phyloP scores from a whole-genome alignment of 2,797 vertebrate genomes.

The Cuculus canorus region DNA sequence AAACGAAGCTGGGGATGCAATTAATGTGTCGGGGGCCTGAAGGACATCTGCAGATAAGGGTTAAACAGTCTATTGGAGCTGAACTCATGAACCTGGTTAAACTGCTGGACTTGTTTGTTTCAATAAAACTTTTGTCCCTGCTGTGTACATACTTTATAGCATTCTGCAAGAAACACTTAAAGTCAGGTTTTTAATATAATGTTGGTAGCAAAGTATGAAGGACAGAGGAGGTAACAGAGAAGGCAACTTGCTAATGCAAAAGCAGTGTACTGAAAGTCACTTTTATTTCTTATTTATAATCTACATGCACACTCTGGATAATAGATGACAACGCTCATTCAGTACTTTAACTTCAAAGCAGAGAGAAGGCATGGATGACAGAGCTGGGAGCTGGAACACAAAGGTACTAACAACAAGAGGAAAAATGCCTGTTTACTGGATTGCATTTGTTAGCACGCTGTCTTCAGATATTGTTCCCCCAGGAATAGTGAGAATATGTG shows the following conservation, averaged over 20 bases:
- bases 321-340: slow-evolving; percentile 85
- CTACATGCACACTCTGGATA: slow-evolving; percentile 80
- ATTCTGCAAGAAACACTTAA: slow-evolving; percentile 62
- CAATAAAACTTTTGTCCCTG: slow-evolving; percentile 72
- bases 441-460: slow-evolving; percentile 85
- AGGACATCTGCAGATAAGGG: slow-evolving; percentile 88
- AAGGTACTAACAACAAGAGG: slow-evolving; percentile 82
- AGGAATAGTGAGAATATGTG: slow-evolving; percentile 79
- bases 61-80: slow-evolving; percentile 86
- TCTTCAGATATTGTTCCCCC: slow-evolving; percentile 83
- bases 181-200: slow-evolving; percentile 67
- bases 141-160: slow-evolving; percentile 54
- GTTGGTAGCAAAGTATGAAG: slow-evolving; percentile 71
- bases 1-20: slow-evolving; percentile 84
- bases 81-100: slow-evolving; percentile 78
- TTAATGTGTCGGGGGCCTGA: slow-evolving; percentile 83
- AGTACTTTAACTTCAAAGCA: slow-evolving; percentile 81
- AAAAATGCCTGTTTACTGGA: slow-evolving; percentile 84
- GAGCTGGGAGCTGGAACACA: slow-evolving; percentile 76
- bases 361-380: slow-evolving; percentile 79
- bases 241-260: slow-evolving; percentile 85
- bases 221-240: slow-evolving; percentile 74
- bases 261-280: slow-evolving; percentile 85
- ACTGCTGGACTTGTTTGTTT: slow-evolving; percentile 81
- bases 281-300: slow-evolving; percentile 95